A percentile compares a stretch with the other conserved stretches of the same genome.
Conservation (phyloP, 2,888 invertebrate genomes). For the Caradrina clavipalpis region DNA sequence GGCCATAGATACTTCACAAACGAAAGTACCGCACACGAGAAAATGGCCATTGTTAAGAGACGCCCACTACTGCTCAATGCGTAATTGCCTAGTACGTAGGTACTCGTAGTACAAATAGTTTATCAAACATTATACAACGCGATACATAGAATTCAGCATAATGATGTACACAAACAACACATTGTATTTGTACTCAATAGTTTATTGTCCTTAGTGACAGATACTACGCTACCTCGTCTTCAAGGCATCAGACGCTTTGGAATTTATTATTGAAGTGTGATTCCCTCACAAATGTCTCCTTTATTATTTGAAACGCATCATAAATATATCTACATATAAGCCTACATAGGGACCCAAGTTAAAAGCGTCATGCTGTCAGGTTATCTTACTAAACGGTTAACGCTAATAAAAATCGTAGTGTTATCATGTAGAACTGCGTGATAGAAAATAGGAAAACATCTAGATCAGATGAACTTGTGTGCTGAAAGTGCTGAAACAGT, state of each 20-base stretch:
- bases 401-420: background rate
- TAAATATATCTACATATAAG: slow-evolving; percentile 33
- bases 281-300: slow-evolving; percentile 11
- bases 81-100: slow-evolving; percentile 8
- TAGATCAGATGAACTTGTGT: background rate
- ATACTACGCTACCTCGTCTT: slow-evolving; percentile 8
- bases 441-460: background rate
- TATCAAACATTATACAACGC: slow-evolving; percentile 30
- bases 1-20: slow-evolving; percentile 7
- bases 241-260: slow-evolving; percentile 17
- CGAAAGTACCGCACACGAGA: slow-evolving; percentile 10
- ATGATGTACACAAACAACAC: slow-evolving; percentile 16
- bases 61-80: slow-evolving; percentile 8
- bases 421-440: background rate
- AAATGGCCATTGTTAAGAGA: slow-evolving; percentile 1
- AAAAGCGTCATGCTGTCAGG: slow-evolving; percentile 6
- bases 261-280: slow-evolving; percentile 28
- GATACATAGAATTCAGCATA: slow-evolving; percentile 10
- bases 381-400: slow-evolving; percentile 2
- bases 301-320: slow-evolving; percentile 24
- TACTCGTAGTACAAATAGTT: slow-evolving; percentile 19
- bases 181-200: slow-evolving; percentile 28
- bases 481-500: background rate
- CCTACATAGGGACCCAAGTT: background rate
- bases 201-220: slow-evolving; percentile 27